These are phyloP conservation scores for Gopherus evgoodei DNA, from an alignment of 2,113 vertebrate genomes.

Conservation along the genomic window DNA sequence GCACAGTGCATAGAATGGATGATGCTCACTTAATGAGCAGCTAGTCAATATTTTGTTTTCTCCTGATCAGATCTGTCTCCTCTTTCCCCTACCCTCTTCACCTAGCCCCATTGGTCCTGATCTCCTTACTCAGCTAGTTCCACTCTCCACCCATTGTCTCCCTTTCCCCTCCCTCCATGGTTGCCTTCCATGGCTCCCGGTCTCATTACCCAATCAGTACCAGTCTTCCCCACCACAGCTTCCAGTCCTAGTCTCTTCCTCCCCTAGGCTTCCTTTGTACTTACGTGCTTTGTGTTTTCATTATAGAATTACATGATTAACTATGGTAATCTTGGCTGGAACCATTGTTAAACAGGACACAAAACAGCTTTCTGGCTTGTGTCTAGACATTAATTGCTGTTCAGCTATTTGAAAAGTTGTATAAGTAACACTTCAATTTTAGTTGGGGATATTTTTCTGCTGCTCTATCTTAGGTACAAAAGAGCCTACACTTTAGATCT, in stretches of 20 bases:
- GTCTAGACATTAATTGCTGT: background rate
- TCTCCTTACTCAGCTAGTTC: background rate
- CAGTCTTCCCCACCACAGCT: background rate
- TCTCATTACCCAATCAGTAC: background rate
- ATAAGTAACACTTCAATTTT: background rate
- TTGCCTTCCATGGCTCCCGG: background rate
- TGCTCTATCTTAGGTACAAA: background rate
- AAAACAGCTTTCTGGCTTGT: background rate
- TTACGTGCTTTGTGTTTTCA: background rate
- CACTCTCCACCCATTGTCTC: background rate
- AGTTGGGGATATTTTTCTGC: background rate
- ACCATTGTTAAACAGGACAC: background rate
- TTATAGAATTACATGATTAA: background rate
- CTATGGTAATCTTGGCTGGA: background rate
- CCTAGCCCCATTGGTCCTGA: background rate
- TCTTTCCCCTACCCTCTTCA: accelerated
- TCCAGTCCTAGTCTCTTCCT: background rate
- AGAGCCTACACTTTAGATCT: background rate
- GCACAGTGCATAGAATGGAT: background rate
- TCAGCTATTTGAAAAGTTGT: background rate
- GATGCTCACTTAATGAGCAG: background rate
- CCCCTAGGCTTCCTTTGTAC: background rate
- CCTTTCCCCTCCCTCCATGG: background rate
- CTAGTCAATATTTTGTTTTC: background rate
- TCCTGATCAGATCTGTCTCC: accelerated